Evolutionary conservation across 2,888 invertebrate genomes (phyloP), one percentile per base, ranked within the genome.

Genomic region (Cataglyphis rosenhaueri): DNA sequence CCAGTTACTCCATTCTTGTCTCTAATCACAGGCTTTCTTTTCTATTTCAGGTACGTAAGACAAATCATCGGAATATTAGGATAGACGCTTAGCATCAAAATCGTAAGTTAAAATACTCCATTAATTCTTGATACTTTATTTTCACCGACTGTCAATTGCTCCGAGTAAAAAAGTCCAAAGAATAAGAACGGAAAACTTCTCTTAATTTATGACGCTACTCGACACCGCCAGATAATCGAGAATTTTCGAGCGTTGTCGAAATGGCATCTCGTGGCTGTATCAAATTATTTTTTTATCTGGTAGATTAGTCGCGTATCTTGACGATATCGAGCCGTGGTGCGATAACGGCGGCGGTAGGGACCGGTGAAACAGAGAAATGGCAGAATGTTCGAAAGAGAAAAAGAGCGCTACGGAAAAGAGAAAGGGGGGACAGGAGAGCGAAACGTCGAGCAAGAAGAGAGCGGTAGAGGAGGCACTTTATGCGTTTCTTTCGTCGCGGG

Each of bases 401-500:
- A 71, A 84, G 83, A 55, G 79, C 81, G 81, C 74, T 66, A 62
- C 68, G 83, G 65, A 64, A 55, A 79, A 70, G 82, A 82, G 82
- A 83, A 78, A 75, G 79, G 68, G 68, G 68, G 73, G 74, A 78
- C 84, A 76, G 81, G 68, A 83, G 74, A 61, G 64, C 66, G 70
- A 83, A 76, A 84, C 62, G 68, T 25, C 62, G 41, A 29, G 82
- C 70, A 59, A 68, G 57, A 65, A 79, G 84, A 86, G 84, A 86
- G 79, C 41, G 61, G 73, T 21, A 52, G 71, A 61, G 79, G 86
- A 88, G 88, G 87, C 91, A 91, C 90, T 92, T 92, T 93, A 92
- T 92, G 92, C 92, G 91, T 92, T 92, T 93, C 93, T 92, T 93
- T 92, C 91, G 91, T 90, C 91, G 91, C 90, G 90, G 91, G 90